Conservation (phyloP, 2,797 vertebrate genomes). For the Coluber constrictor region DNA sequence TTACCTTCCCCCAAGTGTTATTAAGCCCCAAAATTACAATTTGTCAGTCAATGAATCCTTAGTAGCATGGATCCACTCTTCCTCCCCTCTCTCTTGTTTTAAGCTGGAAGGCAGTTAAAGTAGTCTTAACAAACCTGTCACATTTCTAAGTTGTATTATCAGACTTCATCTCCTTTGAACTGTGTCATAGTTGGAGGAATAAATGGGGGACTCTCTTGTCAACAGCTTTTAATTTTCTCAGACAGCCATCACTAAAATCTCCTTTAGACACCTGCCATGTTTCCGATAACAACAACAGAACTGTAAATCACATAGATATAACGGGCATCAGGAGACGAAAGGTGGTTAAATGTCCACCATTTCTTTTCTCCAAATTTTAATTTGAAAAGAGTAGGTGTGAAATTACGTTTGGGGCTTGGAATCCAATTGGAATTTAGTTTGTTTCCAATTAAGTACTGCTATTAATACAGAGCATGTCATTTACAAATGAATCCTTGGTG, state of each 20-base stretch:
- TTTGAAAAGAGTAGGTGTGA: conserved; percentile 64
- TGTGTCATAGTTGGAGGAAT: conserved; percentile 51
- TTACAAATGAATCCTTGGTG: neutral
- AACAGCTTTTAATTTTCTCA: conserved; percentile 58
- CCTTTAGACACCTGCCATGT: conserved; percentile 49
- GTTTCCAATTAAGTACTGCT: conserved; percentile 63
- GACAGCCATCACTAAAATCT: conserved; percentile 58
- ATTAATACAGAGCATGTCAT: conserved; percentile 58
- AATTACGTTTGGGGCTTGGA: conserved; percentile 69
- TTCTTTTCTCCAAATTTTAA: conserved; percentile 44
- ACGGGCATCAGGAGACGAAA: neutral
- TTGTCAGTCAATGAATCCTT: neutral
- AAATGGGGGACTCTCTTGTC: conserved; percentile 56
- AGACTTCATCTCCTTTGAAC: conserved; percentile 61
- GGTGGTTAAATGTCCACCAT: neutral
- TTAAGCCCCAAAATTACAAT: neutral
- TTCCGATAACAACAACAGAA: conserved; percentile 56
- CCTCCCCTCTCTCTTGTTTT: neutral
- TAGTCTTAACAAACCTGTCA: conserved; percentile 61
- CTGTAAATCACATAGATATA: conserved; percentile 36
- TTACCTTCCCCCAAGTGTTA: neutral
- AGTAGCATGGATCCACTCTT: neutral
- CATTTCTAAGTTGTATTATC: conserved; percentile 58
- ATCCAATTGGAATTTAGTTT: conserved; percentile 67
- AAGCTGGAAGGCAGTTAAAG: conserved; percentile 24